Conservation (phyloP, 2,113 vertebrate species). For the Anser cygnoides region DNA sequence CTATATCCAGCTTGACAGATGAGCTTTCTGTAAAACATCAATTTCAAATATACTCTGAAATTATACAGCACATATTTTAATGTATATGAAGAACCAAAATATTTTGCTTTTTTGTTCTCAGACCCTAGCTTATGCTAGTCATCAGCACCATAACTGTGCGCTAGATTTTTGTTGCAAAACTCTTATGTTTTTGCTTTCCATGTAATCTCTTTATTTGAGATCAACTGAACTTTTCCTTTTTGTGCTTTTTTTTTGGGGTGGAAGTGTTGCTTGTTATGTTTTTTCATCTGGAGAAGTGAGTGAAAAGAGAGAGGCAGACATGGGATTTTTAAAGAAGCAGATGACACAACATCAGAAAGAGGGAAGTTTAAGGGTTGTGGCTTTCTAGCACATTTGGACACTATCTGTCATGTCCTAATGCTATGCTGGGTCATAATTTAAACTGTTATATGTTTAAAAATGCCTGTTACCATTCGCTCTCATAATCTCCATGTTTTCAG, state of each 20-base stretch:
- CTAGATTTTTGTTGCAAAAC: neutral
- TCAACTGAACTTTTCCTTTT: neutral
- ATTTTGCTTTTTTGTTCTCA: neutral
- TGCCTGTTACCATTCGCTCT: neutral
- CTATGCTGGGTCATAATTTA: neutral
- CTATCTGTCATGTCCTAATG: neutral
- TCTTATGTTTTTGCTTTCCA: neutral
- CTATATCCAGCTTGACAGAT: neutral
- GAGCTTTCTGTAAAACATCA: neutral
- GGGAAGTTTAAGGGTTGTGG: neutral
- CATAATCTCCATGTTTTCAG: neutral
- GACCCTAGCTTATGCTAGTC: neutral
- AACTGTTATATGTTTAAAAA: neutral
- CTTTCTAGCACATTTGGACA: neutral
- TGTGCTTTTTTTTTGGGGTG: neutral
- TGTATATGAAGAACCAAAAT: neutral
- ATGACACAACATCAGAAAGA: neutral
- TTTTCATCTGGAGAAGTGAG: neutral
- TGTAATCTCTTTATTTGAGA: neutral
- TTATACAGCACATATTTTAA: neutral
- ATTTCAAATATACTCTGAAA: neutral
- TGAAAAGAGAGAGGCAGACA: neutral
- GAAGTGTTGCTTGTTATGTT: neutral
- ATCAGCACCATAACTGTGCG: neutral
- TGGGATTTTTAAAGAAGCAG: neutral